Evolutionary conservation across 2,888 invertebrate genomes (phyloP).

Genomic region (Falcaria lacertinaria): DNA sequence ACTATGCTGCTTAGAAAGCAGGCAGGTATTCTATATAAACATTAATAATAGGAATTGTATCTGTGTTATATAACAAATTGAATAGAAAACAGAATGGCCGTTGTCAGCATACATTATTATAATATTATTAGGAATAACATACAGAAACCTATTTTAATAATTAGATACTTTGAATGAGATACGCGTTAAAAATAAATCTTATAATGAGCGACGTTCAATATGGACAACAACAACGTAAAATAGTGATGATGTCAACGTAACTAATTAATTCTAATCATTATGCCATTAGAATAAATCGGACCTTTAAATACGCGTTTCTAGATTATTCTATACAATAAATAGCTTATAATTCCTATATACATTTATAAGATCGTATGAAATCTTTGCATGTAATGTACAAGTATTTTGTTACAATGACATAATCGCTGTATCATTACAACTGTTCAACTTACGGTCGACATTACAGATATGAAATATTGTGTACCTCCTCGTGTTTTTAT

Average conservation of each 20-base stretch:
- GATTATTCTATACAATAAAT: background rate
- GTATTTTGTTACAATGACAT: no score
- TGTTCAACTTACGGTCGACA: no score
- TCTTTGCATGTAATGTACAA: no score
- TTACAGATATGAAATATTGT: no score
- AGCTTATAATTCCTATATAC: no score
- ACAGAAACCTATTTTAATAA: constrained; percentile 19
- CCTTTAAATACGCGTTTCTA: background rate
- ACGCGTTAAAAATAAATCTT: constrained; percentile 20
- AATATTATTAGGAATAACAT: constrained; percentile 1
- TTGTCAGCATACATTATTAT: background rate
- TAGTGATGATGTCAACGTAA: constrained; percentile 53
- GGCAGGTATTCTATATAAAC: no score
- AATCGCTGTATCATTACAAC: no score
- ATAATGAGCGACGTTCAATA: constrained; percentile 36
- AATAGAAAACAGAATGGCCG: background rate
- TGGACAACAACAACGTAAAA: constrained; percentile 28
- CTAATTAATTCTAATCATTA: constrained; percentile 25
- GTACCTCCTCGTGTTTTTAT: no score
- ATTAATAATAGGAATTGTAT: no score
- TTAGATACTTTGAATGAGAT: constrained; percentile 15
- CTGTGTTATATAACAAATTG: background rate
- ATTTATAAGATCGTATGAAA: no score
- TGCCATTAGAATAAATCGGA: constrained; percentile 17
- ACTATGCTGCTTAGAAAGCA: background rate